Evolutionary conservation across 1,140 invertebrate genomes (phyloP), one percentile per base, ranked within the genome.

Genomic region (Palaemon carinicauda): DNA sequence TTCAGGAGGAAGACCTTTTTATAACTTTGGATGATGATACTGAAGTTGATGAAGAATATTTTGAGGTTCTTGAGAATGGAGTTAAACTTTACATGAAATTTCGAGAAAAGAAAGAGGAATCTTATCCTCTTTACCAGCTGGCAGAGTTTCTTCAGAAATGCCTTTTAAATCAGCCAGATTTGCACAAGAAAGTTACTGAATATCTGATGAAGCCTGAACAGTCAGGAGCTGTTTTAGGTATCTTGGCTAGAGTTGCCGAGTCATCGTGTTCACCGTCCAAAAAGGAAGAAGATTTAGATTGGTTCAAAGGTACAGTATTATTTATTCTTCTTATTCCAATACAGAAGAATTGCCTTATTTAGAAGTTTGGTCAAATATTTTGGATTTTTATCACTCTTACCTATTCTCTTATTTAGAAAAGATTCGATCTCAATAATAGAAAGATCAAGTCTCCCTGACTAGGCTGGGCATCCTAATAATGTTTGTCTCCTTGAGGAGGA

Each of bases 41-140:
- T 14, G 81, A 83, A 75, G 71, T 83, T 27, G 81, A 83, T 53
- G 27, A 75, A 17, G 81, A 83, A 29, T 75, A 83, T 54, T 83
- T 83, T 83, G 71, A 75, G 27, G 27, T 75, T 74, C 69, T 83
- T 41, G 9, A 17, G 29, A 21, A 17, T 74, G 71, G 50, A 51
- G 75, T 71, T 53, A 50, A 75, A n/a, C 27, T 83, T 19, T 74
- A 75, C 17, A 27, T 83, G 19, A 52, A 21, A 52, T 31, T 17
- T 53, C 12, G 51, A 41, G 53, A 54, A 29, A 53, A 75, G n/a
- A 29, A 33, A 41, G 50, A 33, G 7, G 31, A 27, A 10, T 19
- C 71, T 24, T 71, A 83, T 29, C 19, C 27, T 21, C 31, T 83
- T 15, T 27, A 75, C 27, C 69, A 75, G 17, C 33, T 83, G 24